Base-by-base conservation (phyloP, 37 sponge, comb jelly and placozoan species). In the Axinella damicornis region DNA sequence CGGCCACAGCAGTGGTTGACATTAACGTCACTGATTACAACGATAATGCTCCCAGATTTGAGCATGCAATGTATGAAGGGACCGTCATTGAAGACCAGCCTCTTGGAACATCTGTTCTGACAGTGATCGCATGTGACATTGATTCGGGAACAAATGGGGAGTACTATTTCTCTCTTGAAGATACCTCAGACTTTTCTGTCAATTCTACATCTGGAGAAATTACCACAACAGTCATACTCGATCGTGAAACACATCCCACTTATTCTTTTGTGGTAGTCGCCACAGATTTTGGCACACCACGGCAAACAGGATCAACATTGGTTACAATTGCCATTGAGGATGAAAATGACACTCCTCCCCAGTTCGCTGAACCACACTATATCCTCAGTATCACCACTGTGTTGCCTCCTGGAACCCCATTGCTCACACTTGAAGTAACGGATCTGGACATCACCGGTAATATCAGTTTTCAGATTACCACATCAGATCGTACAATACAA, bases 41-140 rank as follows among this genome's bases (percentile, higher is more conserved):
- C 71, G 84, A 93, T 34, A 88, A 93, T 56, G 32, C 79, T 39
- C 84, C 87, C n/a, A 66, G 21, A 19, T 89, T 93, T 78, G 28
- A 21, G 11, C 34, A 54, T 41, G 37, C 62, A 2, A 18, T 70
- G 1, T 89, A 82, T 55, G 60, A 54, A 21, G 81, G 41, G 4
- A 56, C 66, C 13, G 78, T 88, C 17, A 18, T 30, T 33, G 93
- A 92, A 71, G 83, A 85, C 19, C 56, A 52, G 18, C 40, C 81
- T 52, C 6, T 28, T 57, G 89, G 79, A 2, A 79, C 69, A n/a
- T 18, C 57, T n/a, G 74, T 89, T 16, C 24, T 57, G 14, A n/a
- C 28, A 36, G 83, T 93, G 0, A 22, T 19, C n/a, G 90, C 90
- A 0, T 39, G n/a, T 55, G 94, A 93, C 57, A 65, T 57, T 31